Base-by-base conservation (phyloP, 2,888 invertebrate species). In the Panopea generosa region DNA sequence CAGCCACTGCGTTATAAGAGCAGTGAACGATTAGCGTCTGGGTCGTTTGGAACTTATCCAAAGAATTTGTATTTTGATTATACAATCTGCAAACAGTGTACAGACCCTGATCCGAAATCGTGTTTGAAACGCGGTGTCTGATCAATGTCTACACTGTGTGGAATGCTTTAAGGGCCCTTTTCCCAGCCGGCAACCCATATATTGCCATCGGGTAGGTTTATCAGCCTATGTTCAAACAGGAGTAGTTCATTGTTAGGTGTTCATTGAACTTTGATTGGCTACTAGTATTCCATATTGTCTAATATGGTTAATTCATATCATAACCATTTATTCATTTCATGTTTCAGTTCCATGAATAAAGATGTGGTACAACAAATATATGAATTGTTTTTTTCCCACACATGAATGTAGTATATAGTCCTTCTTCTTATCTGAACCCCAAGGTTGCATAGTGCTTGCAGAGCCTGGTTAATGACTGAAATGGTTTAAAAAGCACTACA, bases 361-460 rank as follows among this genome's bases (percentile, higher is more conserved):
- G 40, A 40, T 40, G 40, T 40, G 40, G 40, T 40, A 11, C 16
- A 40, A 40, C 40, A 40, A 40, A 11, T 11, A 11, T 11, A 11
- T 7, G 16, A 40, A 11, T 40, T 40, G 7, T 40, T 40, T 40
- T 40, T 40, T 40, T 40, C 40, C 40, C 40, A 40, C 40, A 40
- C 40, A 40, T 40, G 40, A 40, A 40, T 40, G 40, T 40, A 11
- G 40, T 40, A 40, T 40, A 40, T 40, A 40, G 40, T 22, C 52
- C 52, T n/a, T n/a, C n/a, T n/a, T n/a, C n/a, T 52, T 52, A 52
- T 22, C 52, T 52, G 52, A 52, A 52, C 52, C 52, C 24, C 52
- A 52, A 52, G 52, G 52, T 52, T 52, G 52, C 52, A 52, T 22
- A 22, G 52, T 52, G 52, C 52, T 52, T 52, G 52, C 52, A 52